A percentile compares a stretch with the other conserved stretches of the same genome.
These are phyloP conservation scores for Antitype chi DNA, from an alignment of 2,888 invertebrate species.

Conservation along the genomic window DNA sequence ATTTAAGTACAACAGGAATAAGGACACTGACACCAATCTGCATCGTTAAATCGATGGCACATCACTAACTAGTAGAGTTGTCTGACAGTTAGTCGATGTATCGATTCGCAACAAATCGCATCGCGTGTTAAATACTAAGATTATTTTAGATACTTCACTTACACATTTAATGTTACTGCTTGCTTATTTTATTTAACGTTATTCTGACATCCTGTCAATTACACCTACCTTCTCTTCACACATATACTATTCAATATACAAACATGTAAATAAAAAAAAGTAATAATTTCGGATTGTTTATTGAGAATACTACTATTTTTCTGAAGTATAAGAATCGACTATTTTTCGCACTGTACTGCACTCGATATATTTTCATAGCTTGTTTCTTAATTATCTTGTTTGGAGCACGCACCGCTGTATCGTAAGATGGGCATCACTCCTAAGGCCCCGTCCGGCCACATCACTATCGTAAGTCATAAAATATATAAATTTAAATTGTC, in stretches of 20 bases:
- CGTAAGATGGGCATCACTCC: slow-evolving; percentile 78
- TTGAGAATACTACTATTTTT: slow-evolving; percentile 87
- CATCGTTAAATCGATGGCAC: slow-evolving; percentile 61
- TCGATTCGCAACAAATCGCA: slow-evolving; percentile 64
- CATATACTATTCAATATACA: slow-evolving; percentile 85
- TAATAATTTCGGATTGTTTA: slow-evolving; percentile 87
- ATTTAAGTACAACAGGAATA: slow-evolving; percentile 64
- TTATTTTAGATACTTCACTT: slow-evolving; percentile 68
- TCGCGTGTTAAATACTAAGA: slow-evolving; percentile 71
- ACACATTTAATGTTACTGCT: slow-evolving; percentile 64
- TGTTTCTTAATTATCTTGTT: slow-evolving; percentile 78
- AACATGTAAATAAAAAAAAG: slow-evolving; percentile 83
- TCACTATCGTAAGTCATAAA: slow-evolving; percentile 78
- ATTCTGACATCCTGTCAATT: slow-evolving; percentile 76
- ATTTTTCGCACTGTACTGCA: slow-evolving; percentile 87
- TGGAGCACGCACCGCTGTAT: slow-evolving; percentile 82
- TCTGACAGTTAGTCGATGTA: slow-evolving; percentile 38
- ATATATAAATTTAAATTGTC: slow-evolving; percentile 77
- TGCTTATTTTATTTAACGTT: slow-evolving; percentile 65
- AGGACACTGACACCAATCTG: slow-evolving; percentile 68
- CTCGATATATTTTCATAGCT: slow-evolving; percentile 88
- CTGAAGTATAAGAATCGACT: slow-evolving; percentile 83
- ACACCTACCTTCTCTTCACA: slow-evolving; percentile 77
- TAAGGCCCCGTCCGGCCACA: slow-evolving; percentile 80
- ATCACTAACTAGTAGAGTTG: slow-evolving; percentile 48